Percentiles rank a stretch among this genome's conserved stretches.
Conservation (phyloP, 2,797 vertebrate species). For the Paedocypris micromegethes region DNA sequence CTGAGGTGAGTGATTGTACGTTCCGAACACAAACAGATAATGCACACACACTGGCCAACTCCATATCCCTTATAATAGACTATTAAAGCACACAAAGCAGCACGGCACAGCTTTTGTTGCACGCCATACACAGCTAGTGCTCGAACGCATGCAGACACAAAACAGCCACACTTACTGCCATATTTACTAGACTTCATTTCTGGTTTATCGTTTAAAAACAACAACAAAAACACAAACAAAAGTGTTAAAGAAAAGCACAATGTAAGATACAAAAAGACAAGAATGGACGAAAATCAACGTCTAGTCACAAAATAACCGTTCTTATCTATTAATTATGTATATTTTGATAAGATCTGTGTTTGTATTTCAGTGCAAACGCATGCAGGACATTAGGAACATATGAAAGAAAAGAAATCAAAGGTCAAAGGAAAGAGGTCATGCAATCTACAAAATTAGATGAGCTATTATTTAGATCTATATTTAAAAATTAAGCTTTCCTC, state of each 20-base stretch:
- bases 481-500: no score
- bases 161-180: constrained; percentile 72
- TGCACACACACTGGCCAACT: constrained; percentile 65
- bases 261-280: constrained; percentile 63
- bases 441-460: constrained; percentile 1
- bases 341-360: neutral
- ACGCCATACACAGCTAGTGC: constrained; percentile 41
- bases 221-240: constrained; percentile 47
- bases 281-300: constrained; percentile 45
- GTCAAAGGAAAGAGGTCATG: constrained; percentile 46
- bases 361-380: neutral
- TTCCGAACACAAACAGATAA: constrained; percentile 71
- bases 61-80: constrained; percentile 62
- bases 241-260: constrained; percentile 57
- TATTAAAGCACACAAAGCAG: constrained; percentile 36
- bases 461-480: no score
- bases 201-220: constrained; percentile 55
- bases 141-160: constrained; percentile 59
- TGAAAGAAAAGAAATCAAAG: constrained; percentile 29
- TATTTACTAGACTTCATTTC: constrained; percentile 72
- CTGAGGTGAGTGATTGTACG: constrained; percentile 59
- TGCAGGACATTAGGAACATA: neutral
- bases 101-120: constrained; percentile 41
- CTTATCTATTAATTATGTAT: neutral
- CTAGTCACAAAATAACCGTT: constrained; percentile 3